Evolutionary conservation across 2,797 vertebrate genomes (phyloP).

Genomic region (Pterois miles): DNA sequence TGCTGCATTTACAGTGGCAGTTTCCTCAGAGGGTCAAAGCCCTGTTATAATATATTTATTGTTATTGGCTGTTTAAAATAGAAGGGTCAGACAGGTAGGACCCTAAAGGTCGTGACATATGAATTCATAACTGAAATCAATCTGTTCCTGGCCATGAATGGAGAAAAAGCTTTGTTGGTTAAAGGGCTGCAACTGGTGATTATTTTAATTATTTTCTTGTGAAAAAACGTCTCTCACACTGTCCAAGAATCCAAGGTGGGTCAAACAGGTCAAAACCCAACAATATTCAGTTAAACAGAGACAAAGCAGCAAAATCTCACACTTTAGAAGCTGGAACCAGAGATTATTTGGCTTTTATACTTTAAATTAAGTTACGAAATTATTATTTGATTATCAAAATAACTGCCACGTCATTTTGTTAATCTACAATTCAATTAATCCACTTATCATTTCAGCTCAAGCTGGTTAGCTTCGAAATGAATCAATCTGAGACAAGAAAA

Average conservation of each 20-base stretch:
- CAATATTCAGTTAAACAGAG: background rate
- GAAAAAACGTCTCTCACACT: background rate
- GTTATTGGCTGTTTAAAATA: slow-evolving; percentile 30
- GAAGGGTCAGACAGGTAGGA: background rate
- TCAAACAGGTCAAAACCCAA: background rate
- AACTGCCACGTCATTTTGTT: background rate
- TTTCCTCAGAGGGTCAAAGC: slow-evolving; percentile 26
- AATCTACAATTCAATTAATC: background rate
- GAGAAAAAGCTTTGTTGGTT: background rate
- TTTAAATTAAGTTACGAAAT: background rate
- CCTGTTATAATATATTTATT: slow-evolving; percentile 41
- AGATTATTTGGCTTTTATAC: background rate
- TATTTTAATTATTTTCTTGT: background rate
- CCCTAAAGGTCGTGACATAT: background rate
- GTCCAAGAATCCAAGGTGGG: background rate
- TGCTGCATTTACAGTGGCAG: slow-evolving; percentile 31
- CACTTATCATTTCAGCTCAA: background rate
- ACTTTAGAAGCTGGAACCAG: background rate
- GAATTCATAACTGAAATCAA: background rate
- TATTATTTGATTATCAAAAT: background rate
- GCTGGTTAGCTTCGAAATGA: background rate
- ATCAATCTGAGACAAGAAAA: background rate
- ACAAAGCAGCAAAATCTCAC: background rate
- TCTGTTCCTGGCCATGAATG: background rate
- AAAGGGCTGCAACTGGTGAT: background rate